Evolutionary conservation across 2,113 vertebrate genomes (phyloP).

Genomic region (Marmota flaviventris): DNA sequence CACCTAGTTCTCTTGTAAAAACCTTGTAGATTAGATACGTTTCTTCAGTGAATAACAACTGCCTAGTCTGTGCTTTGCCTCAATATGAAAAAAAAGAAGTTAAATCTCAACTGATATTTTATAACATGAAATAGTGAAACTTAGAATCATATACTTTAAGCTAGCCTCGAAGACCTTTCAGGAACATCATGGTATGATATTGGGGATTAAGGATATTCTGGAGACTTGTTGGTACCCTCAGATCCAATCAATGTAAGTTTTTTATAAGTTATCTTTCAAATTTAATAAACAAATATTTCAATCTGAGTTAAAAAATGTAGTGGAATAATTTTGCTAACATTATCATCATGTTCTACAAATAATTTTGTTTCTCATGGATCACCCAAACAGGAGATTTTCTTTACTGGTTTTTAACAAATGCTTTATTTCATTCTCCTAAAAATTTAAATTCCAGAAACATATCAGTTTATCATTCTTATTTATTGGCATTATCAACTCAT

Average conservation of each 20-base stretch:
- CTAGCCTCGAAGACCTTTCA: background rate
- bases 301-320: background rate
- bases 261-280: background rate
- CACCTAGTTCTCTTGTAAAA: background rate
- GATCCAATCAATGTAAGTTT: conserved; percentile 38
- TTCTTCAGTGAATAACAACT: background rate
- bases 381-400: background rate
- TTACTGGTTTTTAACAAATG: background rate
- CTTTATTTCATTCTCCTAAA: background rate
- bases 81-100: background rate
- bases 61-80: background rate
- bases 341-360: background rate
- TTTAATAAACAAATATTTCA: background rate
- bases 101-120: background rate
- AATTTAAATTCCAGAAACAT: background rate
- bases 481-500: background rate
- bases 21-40: background rate
- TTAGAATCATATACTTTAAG: background rate
- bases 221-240: background rate
- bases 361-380: background rate
- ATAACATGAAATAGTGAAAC: background rate
- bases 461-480: background rate
- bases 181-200: background rate
- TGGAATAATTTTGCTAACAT: background rate
- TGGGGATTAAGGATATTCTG: background rate